Evolutionary conservation across 2,888 invertebrate genomes (phyloP).

Genomic region (Carterocephalus palaemon): DNA sequence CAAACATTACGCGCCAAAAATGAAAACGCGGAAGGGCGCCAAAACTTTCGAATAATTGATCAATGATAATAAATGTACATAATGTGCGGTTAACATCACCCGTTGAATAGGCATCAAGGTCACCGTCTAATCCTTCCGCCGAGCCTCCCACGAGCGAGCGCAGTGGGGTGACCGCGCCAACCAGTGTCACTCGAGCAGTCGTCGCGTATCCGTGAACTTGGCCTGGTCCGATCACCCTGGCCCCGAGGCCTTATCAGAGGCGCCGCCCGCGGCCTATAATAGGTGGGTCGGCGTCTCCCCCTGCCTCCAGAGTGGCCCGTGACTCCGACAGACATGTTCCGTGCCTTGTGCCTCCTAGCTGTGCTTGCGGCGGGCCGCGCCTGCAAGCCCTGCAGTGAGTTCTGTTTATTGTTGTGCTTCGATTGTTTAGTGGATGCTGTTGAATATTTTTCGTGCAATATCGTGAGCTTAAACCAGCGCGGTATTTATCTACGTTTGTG

Average conservation of each 20-base stretch:
- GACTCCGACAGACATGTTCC: constrained; percentile 73
- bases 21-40: constrained; percentile 3
- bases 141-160: constrained; percentile 42
- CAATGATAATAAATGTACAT: constrained; percentile 3
- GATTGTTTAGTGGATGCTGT: constrained; percentile 1
- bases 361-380: constrained; percentile 53
- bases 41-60: constrained; percentile 31
- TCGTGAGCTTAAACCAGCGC: background rate
- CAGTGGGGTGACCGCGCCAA: constrained; percentile 42
- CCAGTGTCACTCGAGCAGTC: constrained; percentile 58
- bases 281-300: constrained; percentile 73
- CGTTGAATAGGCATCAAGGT: constrained; percentile 48
- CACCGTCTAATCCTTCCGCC: constrained; percentile 53
- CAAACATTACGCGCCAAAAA: constrained; percentile 27
- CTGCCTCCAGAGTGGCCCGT: constrained; percentile 65
- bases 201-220: constrained; percentile 75
- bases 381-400: constrained; percentile 75
- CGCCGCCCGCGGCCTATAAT: constrained; percentile 77
- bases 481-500: constrained; percentile 9
- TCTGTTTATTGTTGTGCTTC: constrained; percentile 18
- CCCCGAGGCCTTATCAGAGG: constrained; percentile 71
- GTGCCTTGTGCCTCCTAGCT: constrained; percentile 63
- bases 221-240: constrained; percentile 69
- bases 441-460: constrained; percentile 29
- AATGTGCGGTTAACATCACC: constrained; percentile 25